Evolutionary conservation across 2,888 invertebrate genomes (phyloP), one percentile per base, ranked within the genome.

Genomic region (Nebria brevicollis): DNA sequence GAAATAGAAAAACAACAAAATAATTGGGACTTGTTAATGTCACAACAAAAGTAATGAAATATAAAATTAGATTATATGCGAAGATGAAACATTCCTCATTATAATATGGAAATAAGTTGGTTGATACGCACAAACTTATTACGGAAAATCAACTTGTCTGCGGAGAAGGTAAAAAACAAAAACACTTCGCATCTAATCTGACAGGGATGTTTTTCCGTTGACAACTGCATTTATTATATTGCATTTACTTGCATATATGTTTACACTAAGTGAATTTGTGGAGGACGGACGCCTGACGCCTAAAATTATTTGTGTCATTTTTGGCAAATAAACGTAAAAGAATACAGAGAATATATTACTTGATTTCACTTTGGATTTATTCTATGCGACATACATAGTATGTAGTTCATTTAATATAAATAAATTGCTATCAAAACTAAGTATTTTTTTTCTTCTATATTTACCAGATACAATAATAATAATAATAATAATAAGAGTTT

Each of bases 101-200:
- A 54, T 54, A 54, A 54, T 54, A 54, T 54, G 54, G 11, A 54
- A 54, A 54, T 54, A 54, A 54, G 54, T 54, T 54, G 54, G 8
- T 54, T 54, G 54, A 54, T 54, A 54, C 54, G 8, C 54, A 54
- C 54, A 54, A 54, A 54, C 54, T 54, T 54, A 54, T 54, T 54
- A 54, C 13, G 54, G 54, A 54, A 54, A 54, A 54, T 11, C 54
- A 54, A 54, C 11, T 54, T 54, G 54, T 54, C 54, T 11, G 7
- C 54, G 25, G 72, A 41, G 77, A 75, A 70, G 75, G 75, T 77
- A 77, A 77, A 77, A 82, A 82, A 81, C 83, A 83, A 83, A 80
- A 82, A 80, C 80, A 81, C 66, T 73, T 82, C 81, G 82, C 83
- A 82, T 82, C 82, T 82, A 83, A 83, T 82, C 82, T 82, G 81